Conservation (phyloP, 2,888 invertebrate genomes). For the Leptopilina drosophilae region DNA sequence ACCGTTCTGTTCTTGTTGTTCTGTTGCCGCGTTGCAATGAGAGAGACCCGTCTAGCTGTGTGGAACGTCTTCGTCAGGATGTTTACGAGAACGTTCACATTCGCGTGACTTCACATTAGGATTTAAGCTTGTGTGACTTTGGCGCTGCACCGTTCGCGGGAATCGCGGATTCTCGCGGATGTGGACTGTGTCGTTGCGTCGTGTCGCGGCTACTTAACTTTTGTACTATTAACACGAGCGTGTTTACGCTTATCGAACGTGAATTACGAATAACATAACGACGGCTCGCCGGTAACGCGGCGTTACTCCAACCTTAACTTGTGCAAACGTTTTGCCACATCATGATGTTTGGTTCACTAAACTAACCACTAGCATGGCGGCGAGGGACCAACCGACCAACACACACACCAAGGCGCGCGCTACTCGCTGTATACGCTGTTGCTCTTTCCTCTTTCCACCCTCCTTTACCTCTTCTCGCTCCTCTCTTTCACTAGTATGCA, state of each 20-base stretch:
- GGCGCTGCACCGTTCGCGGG: constrained; percentile 51
- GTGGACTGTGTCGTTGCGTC: constrained; percentile 40
- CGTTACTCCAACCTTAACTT: constrained; percentile 67
- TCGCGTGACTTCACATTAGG: constrained; percentile 40
- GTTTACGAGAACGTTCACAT: constrained; percentile 42
- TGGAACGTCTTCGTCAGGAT: constrained; percentile 45
- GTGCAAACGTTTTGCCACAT: constrained; percentile 76
- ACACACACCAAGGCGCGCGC: constrained; percentile 54
- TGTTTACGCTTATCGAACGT: constrained; percentile 68
- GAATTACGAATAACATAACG: constrained; percentile 71
- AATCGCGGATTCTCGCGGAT: constrained; percentile 41
- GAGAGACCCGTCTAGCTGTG: constrained; percentile 43
- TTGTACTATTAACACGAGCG: constrained; percentile 63
- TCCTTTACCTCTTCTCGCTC: constrained; percentile 3
- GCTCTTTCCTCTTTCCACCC: constrained; percentile 41
- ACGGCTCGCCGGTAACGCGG: constrained; percentile 68
- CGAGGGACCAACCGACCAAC: constrained; percentile 63
- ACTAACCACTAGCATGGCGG: constrained; percentile 72
- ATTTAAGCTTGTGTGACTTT: constrained; percentile 37
- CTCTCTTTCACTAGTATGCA: not conserved
- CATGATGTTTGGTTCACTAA: constrained; percentile 76
- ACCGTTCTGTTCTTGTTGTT: constrained; percentile 47
- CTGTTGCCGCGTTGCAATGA: constrained; percentile 30
- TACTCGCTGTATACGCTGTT: constrained; percentile 45
- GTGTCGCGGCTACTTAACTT: constrained; percentile 45